phyloP scores from a whole-genome alignment of 2,888 invertebrate species.

The Trichogramma dendrolimi region DNA sequence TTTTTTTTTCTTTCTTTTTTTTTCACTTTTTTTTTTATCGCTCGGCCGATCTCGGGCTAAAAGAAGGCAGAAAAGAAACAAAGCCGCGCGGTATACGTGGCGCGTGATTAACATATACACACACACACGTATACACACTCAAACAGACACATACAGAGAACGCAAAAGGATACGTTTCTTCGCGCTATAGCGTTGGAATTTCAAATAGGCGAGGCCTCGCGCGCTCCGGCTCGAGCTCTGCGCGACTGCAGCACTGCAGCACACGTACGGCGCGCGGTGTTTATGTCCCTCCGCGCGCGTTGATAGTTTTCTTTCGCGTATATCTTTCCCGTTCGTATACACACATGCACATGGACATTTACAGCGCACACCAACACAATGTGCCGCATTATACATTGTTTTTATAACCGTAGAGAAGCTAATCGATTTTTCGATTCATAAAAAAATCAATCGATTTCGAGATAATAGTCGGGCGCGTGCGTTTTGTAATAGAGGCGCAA shows the following conservation, averaged over 20 bases:
- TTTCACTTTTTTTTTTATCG: constrained; percentile 8
- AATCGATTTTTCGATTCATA: too few species aligned
- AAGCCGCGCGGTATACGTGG: constrained; percentile 3
- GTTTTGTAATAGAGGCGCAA: too few species aligned
- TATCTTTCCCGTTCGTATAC: background rate
- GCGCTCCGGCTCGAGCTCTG: background rate
- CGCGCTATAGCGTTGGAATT: constrained; percentile 6
- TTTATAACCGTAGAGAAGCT: too few species aligned
- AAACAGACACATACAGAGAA: too few species aligned
- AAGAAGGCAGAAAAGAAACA: constrained; percentile 3
- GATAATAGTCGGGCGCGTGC: too few species aligned
- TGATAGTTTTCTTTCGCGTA: background rate
- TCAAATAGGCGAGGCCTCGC: constrained; percentile 13
- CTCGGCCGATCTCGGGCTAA: background rate
- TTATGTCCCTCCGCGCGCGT: constrained; percentile 4
- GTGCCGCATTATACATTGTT: too few species aligned
- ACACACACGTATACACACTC: background rate
- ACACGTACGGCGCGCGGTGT: constrained; percentile 1
- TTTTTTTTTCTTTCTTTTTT: constrained; percentile 2
- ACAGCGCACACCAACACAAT: too few species aligned
- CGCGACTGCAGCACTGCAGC: background rate
- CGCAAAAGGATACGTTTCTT: too few species aligned
- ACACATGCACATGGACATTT: too few species aligned
- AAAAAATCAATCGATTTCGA: too few species aligned
- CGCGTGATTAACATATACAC: constrained; percentile 21